A percentile compares a stretch with the other conserved stretches of the same genome.
These are phyloP conservation scores for Platanista minor DNA, from an alignment of 2,113 vertebrate species.

Conservation along the genomic window DNA sequence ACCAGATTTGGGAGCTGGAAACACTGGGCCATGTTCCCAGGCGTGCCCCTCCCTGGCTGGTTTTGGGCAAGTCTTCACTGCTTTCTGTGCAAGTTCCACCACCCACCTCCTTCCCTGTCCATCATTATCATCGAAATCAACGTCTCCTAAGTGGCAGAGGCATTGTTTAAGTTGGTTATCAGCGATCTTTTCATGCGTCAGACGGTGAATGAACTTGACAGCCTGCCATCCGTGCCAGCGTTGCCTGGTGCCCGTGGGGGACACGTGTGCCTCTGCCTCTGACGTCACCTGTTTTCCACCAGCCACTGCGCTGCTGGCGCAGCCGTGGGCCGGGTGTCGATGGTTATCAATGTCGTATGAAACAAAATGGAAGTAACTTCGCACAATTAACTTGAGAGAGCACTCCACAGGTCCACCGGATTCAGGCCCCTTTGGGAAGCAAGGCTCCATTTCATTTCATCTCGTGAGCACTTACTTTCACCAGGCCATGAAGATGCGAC, in stretches of 20 bases:
- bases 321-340: not conserved
- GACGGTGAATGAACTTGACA: not conserved
- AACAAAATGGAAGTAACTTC: not conserved
- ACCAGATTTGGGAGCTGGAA: not conserved
- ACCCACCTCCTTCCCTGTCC: constrained; percentile 51
- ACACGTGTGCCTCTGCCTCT: not conserved
- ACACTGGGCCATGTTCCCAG: not conserved
- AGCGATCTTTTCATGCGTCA: constrained; percentile 59
- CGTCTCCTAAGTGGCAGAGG: constrained; percentile 47
- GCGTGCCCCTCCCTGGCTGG: not conserved
- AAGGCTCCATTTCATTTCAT: not conserved
- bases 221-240: not conserved
- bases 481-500: not conserved
- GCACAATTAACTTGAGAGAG: not conserved
- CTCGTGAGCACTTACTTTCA: not conserved
- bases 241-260: not conserved
- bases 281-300: constrained; percentile 49
- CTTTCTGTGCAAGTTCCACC: constrained; percentile 41
- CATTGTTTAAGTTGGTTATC: constrained; percentile 64
- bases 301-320: not conserved
- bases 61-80: constrained; percentile 41
- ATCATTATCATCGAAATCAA: constrained; percentile 11
- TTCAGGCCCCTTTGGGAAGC: not conserved
- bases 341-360: not conserved
- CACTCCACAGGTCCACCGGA: not conserved